Base-by-base conservation (phyloP, 2,113 vertebrate species). In the Epinephelus moara region DNA sequence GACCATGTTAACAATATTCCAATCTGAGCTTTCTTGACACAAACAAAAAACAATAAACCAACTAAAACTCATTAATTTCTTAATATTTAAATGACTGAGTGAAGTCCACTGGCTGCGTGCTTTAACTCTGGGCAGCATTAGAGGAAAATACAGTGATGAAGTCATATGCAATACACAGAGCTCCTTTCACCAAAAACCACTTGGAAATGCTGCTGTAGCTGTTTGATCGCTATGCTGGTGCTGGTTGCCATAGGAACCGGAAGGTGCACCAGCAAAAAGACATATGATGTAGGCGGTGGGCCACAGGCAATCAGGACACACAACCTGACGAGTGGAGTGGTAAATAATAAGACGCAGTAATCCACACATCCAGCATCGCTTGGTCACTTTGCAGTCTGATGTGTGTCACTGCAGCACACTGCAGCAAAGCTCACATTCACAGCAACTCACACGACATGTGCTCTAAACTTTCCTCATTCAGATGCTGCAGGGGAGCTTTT, bases 181-280 rank as follows among this genome's bases (percentile, higher is more conserved):
- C 62, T 70, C 25, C 52, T 83, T 86, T 85, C 63, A 87, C 81
- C 78, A 78, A 76, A 70, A 86, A 80, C 61, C 86, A 81, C 76
- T 90, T 81, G 42, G 67, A 90, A 84, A 85, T 72, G 78, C 78
- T 89, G 82, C 91, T 88, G 76, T 57, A 69, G 85, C 90, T 72
- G 84, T 88, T 88, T 81, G 83, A 92, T 88, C 61, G 70, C 78
- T 84, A 86, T 78, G 86, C 86, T 87, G 85, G 66, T 67, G 71
- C 66, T 71, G 78, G 93, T 93, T 90, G 72, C 89, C 88, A 94
- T 93, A 75, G 93, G 78, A 94, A 94, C 89, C 62, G 33, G 63
- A 89, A 91, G 85, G 91, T 87, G 91, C 90, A 89, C 71, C 71
- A 71, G 78, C 62, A 49, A 61, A 68, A 81, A 81, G 86, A 88